These are phyloP conservation scores for Vesta saturnalis DNA, from an alignment of 2,888 invertebrate species.

Conservation along the genomic window DNA sequence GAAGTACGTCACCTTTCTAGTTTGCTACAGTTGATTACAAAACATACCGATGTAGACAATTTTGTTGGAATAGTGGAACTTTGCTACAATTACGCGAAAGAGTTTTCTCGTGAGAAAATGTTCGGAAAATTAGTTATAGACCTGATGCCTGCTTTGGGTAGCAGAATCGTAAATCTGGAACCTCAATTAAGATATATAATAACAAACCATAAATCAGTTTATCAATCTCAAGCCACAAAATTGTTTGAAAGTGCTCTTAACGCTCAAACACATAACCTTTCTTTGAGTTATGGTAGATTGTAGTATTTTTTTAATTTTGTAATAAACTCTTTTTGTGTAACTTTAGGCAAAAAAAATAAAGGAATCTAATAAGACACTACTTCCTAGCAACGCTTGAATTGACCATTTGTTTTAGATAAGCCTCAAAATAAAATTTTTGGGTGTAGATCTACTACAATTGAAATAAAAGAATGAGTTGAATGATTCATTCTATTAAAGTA, in stretches of 20 bases:
- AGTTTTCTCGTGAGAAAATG: constrained; percentile 33
- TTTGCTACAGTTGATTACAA: constrained; percentile 5
- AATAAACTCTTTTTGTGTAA: no score
- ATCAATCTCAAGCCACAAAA: constrained; percentile 23
- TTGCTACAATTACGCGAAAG: constrained; percentile 27
- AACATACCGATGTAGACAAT: not conserved
- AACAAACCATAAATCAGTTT: constrained; percentile 25
- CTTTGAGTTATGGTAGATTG: constrained; percentile 14
- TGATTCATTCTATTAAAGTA: no score
- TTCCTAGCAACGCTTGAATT: no score
- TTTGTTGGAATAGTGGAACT: constrained; percentile 25
- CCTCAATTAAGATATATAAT: constrained; percentile 21
- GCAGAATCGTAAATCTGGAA: constrained; percentile 21
- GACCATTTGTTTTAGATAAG: no score
- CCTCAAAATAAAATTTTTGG: no score
- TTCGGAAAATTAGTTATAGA: constrained; percentile 39
- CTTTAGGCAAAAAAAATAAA: no score
- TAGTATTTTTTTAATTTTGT: not conserved
- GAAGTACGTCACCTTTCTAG: constrained; percentile 18
- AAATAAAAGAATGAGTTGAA: no score
- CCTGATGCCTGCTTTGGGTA: constrained; percentile 27
- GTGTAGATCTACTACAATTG: no score
- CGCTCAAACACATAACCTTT: constrained; percentile 11
- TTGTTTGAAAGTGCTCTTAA: constrained; percentile 18
- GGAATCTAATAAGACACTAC: no score